Base-by-base conservation (phyloP, 2,797 vertebrate species). In the Macroramphosus scolopax region DNA sequence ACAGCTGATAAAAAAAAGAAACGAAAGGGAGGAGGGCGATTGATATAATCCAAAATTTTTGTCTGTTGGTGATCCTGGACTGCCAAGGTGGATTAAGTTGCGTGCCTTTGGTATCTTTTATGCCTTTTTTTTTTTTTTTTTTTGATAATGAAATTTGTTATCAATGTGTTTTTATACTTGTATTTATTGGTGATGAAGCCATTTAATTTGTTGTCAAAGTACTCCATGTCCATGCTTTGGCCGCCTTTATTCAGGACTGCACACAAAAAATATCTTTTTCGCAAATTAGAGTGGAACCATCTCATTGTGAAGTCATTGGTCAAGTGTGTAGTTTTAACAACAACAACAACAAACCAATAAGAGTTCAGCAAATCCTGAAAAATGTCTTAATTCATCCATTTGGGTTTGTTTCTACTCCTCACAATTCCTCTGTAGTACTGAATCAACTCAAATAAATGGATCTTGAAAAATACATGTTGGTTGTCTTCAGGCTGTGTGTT, bases 161-260 rank as follows among this genome's bases (percentile, higher is more conserved):
- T 78, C 80, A 76, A 72, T 82, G 75, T 87, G 74, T 79, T 90
- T 89, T 87, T 86, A 87, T 90, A 89, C 78, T 87, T 93, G 89
- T 88, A 98, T 98, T 98, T 99, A 98, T 99, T 98, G 92, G 90
- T 94, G 92, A 93, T 91, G 91, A 96, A 96, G 93, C 93, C 95
- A 94, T 97, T 95, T 92, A 86, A 91, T 89, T 90, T 91, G 88
- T 91, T 92, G 80, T 92, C 90, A 91, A 73, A 85, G 48, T 61
- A 66, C 66, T 84, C 62, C 60, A 43, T 63, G 51, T 64, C 57
- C 54, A 81, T 63, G 76, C 65, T 58, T 73, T 48, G 61, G 68
- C 71, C 68, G 63, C 48, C 68, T 75, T 68, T 53, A 55, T 70
- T 70, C 44, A 1, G 1, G 30, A 48, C 53, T 59, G 61, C 42